Conservation (phyloP, 2,888 invertebrate species). For the Rhagonycha fulva region DNA sequence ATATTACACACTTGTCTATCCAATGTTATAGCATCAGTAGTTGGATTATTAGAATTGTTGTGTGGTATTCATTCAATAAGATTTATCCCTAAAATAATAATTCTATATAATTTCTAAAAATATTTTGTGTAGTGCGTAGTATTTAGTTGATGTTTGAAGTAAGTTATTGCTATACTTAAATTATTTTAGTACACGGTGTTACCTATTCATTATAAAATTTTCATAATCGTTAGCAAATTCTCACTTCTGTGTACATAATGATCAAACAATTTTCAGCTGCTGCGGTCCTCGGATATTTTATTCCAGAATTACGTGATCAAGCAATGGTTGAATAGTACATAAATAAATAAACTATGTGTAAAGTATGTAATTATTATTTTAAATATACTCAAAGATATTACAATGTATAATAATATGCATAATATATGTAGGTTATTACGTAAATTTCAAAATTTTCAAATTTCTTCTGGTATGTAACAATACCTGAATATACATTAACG, state of each 20-base stretch:
- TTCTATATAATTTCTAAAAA: neutral
- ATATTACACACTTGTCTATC: neutral
- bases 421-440: too few species aligned
- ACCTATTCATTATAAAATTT: neutral
- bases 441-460: too few species aligned
- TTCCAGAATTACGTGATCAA: constrained; percentile 37
- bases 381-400: neutral
- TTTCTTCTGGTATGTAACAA: too few species aligned
- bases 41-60: neutral
- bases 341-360: neutral
- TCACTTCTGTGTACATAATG: neutral
- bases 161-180: neutral
- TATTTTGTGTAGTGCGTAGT: neutral
- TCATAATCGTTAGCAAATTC: neutral
- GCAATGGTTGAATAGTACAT: constrained; percentile 39
- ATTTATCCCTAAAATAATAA: neutral
- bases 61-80: neutral
- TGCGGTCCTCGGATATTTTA: constrained; percentile 35
- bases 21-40: neutral
- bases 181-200: neutral
- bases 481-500: too few species aligned
- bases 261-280: constrained; percentile 35
- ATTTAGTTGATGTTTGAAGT: neutral
- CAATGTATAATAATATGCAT: too few species aligned
- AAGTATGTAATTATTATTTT: neutral